These are phyloP conservation scores for Brachionus calyciflorus DNA, from an alignment of 1,140 invertebrate genomes.

Conservation along the genomic window DNA sequence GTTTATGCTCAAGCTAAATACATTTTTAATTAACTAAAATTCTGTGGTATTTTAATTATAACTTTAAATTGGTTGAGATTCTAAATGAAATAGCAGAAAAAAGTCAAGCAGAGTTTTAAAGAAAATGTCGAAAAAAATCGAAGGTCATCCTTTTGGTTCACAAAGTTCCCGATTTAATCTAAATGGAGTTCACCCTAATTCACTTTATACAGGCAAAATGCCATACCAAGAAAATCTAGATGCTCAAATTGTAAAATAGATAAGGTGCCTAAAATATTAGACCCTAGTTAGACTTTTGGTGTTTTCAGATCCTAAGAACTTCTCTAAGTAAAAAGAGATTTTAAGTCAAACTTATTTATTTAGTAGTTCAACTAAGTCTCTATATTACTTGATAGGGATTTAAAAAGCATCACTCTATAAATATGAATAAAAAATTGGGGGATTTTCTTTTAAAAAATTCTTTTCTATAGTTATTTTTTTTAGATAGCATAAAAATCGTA, in stretches of 20 bases:
- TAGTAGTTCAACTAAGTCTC: too few species aligned
- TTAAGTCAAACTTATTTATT: too few species aligned
- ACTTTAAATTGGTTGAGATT: background rate
- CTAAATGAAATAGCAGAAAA: background rate
- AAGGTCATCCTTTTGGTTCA: constrained; percentile 36
- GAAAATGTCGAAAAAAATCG: background rate
- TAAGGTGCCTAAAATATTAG: too few species aligned
- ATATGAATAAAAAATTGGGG: too few species aligned
- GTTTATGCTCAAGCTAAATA: constrained; percentile 33
- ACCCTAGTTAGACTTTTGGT: too few species aligned
- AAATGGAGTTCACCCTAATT: constrained; percentile 37
- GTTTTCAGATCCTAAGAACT: too few species aligned
- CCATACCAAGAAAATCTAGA: constrained; percentile 37
- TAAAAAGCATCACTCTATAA: too few species aligned
- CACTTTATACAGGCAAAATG: constrained; percentile 17
- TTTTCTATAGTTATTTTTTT: too few species aligned
- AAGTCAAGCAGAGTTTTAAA: background rate
- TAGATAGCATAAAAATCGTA: too few species aligned
- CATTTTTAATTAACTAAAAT: background rate
- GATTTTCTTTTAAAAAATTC: too few species aligned
- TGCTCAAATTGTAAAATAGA: background rate
- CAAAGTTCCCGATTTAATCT: constrained; percentile 8
- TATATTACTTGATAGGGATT: too few species aligned
- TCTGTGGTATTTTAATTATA: background rate
- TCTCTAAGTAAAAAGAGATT: too few species aligned